Evolutionary conservation across 2,113 vertebrate species (phyloP), one percentile per base, ranked within the genome.

Genomic region (Machaerirhynchus nigripectus): DNA sequence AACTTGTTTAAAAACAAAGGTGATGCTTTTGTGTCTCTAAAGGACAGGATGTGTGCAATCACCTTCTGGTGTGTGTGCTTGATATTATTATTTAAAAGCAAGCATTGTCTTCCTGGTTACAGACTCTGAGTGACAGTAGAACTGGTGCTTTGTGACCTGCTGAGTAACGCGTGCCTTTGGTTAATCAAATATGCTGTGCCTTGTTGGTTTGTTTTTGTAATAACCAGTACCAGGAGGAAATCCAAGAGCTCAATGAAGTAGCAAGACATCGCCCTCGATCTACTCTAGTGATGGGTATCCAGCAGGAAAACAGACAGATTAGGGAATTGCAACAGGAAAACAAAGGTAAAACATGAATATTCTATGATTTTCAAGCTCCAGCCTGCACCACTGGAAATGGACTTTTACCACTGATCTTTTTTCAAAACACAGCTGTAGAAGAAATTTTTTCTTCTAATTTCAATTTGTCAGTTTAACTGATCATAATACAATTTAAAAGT

Each of bases 301-400:
- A 99, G 85, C 99, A 99, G 94, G 99, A 99, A 96, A 99, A 99
- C 97, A 98, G 99, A 68, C 99, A 99, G 89, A 99, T 99, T 80
- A 97, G 99, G 91, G 99, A 99, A 78, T 47, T 99, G 31, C 99
- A 99, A 83, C 99, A 99, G 92, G 99, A 99, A 97, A 99, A 99
- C 96, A 99, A 99, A 99, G 99, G 99, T 99, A 84, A 97, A 81
- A 40, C 3, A 6, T 35, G 6, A 55, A 21, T 73, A 37, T 74
- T 50, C 57, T 84, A 0, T 68, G 16, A 15, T 87, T 87, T 55
- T 30, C 19, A 47, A 31, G 44, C 22, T 93, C 30, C 16, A 75
- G 14, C 31, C 31, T 74, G 39, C 49, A 46, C 15, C 35, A 20
- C 21, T 91, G 40, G 23, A 55, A 47, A 68, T 11, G 61, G 31